These are phyloP conservation scores for Neomorphus geoffroyi DNA, from an alignment of 2,797 vertebrate species.

Conservation along the genomic window DNA sequence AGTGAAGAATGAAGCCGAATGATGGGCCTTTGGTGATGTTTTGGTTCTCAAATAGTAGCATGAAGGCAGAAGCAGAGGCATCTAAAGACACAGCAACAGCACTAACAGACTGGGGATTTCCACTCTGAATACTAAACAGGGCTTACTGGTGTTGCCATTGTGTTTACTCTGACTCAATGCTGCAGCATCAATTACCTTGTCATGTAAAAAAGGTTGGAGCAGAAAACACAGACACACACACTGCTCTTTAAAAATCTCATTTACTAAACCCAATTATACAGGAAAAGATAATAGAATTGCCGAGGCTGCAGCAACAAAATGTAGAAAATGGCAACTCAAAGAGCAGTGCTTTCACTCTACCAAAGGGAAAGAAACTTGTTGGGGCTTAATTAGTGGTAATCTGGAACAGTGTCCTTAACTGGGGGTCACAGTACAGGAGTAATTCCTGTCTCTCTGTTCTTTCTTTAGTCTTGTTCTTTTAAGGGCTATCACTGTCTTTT, in stretches of 20 bases:
- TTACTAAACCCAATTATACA: background rate
- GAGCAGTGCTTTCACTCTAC: background rate
- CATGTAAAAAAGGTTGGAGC: background rate
- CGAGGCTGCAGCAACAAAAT: background rate
- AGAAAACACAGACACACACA: background rate
- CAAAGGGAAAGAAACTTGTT: background rate
- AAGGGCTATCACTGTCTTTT: background rate
- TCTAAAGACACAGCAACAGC: background rate
- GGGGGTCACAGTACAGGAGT: background rate
- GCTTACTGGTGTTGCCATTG: background rate
- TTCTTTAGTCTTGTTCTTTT: background rate
- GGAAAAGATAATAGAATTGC: background rate
- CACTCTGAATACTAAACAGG: background rate
- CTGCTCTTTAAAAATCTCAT: background rate
- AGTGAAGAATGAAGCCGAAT: background rate
- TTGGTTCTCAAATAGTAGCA: background rate
- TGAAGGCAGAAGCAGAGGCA: background rate
- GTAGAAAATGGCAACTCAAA: background rate
- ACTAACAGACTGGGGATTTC: background rate
- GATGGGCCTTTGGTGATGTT: background rate
- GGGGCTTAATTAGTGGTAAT: background rate
- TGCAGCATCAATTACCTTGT: background rate
- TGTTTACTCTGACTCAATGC: background rate
- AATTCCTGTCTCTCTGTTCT: background rate
- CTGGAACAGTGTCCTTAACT: background rate